Conservation (phyloP, 2,888 invertebrate genomes). For the Drosophila ezoana region DNA sequence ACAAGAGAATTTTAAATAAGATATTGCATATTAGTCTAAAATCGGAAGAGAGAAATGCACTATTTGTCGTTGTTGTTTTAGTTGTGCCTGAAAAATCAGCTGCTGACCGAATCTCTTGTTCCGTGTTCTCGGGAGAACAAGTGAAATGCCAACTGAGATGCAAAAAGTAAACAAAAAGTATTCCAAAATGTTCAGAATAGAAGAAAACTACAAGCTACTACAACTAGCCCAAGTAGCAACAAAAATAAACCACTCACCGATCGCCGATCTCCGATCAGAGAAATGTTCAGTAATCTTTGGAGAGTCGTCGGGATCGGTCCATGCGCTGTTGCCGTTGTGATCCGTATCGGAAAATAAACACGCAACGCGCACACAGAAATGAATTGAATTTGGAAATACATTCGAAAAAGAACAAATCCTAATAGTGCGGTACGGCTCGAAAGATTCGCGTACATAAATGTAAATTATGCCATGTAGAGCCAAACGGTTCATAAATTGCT, state of each 20-base stretch:
- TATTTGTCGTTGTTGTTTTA: neutral
- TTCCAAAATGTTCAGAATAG: slow-evolving; percentile 63
- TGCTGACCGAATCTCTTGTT: slow-evolving; percentile 10
- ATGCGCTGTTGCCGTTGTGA: slow-evolving; percentile 20
- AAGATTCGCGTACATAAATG: slow-evolving; percentile 38
- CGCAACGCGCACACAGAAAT: slow-evolving; percentile 29
- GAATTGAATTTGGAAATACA: slow-evolving; percentile 39
- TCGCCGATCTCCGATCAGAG: slow-evolving; percentile 30
- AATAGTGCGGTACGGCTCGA: slow-evolving; percentile 14
- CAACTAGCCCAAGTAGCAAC: slow-evolving; percentile 19
- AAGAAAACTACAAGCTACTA: slow-evolving; percentile 23
- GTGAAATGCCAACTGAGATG: slow-evolving; percentile 28
- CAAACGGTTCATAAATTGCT: slow-evolving; percentile 49
- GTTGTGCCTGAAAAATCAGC: slow-evolving; percentile 6
- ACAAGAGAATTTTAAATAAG: neutral
- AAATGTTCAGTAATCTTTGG: slow-evolving; percentile 57
- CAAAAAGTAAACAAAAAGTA: slow-evolving; percentile 60
- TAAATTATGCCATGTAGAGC: slow-evolving; percentile 52
- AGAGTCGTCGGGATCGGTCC: slow-evolving; percentile 59
- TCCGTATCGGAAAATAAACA: slow-evolving; percentile 15
- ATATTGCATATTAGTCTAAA: slow-evolving; percentile 4
- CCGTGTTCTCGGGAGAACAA: slow-evolving; percentile 35
- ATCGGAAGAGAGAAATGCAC: slow-evolving; percentile 8
- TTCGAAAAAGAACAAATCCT: slow-evolving; percentile 25
- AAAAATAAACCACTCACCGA: slow-evolving; percentile 51